These are phyloP conservation scores for Seira musarum DNA, from an alignment of 2,888 invertebrate genomes.

Conservation along the genomic window DNA sequence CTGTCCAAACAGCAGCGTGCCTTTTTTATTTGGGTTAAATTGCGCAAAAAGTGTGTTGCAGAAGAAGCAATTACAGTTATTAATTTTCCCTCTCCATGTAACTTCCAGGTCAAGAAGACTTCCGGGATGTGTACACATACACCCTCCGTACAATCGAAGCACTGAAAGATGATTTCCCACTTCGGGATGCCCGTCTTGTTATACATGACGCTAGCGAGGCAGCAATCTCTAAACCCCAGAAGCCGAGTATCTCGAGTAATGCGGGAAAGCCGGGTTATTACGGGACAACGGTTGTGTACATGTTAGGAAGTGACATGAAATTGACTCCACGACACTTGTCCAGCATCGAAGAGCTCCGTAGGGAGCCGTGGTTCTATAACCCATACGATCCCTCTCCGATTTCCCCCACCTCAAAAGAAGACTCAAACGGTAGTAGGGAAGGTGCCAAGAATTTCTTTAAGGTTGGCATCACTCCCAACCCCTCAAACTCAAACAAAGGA, in stretches of 20 bases:
- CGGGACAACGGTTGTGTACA: constrained; percentile 39
- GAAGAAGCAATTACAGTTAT: constrained; percentile 8
- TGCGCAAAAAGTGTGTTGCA: neutral
- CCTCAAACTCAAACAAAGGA: too few species aligned
- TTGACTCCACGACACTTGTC: constrained; percentile 58
- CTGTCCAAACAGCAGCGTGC: neutral
- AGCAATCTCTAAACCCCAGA: constrained; percentile 26
- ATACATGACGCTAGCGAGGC: constrained; percentile 40
- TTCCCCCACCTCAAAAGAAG: constrained; percentile 16
- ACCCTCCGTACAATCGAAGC: constrained; percentile 51
- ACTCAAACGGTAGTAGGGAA: constrained; percentile 1
- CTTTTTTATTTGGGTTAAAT: neutral
- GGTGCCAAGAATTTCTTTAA: constrained; percentile 51
- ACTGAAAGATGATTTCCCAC: constrained; percentile 47
- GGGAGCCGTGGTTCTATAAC: constrained; percentile 63
- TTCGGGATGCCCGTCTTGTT: constrained; percentile 44
- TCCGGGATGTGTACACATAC: constrained; percentile 56
- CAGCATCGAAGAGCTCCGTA: constrained; percentile 43
- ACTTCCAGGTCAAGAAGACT: constrained; percentile 43
- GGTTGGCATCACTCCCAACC: constrained; percentile 37
- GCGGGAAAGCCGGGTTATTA: constrained; percentile 30
- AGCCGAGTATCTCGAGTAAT: constrained; percentile 14
- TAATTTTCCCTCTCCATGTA: neutral
- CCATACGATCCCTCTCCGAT: constrained; percentile 34
- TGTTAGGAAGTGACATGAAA: constrained; percentile 53